Evolutionary conservation across 2,797 vertebrate genomes (phyloP).

Genomic region (Amazona ochrocephala): DNA sequence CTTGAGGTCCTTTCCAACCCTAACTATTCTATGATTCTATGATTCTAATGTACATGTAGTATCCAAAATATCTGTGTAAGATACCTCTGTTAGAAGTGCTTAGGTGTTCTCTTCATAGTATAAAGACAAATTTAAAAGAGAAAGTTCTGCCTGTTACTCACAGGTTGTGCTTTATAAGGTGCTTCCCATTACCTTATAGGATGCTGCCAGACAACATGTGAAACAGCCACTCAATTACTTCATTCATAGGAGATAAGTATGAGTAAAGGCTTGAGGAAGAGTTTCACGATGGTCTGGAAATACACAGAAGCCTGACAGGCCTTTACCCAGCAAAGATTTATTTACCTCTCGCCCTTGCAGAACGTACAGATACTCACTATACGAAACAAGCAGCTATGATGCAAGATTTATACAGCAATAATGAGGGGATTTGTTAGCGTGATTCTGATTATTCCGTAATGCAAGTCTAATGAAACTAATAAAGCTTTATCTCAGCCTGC

Average conservation of each 20-base stretch:
- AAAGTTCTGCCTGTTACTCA: neutral
- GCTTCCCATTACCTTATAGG: neutral
- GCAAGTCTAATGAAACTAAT: slow-evolving; percentile 61
- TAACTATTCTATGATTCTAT: no score
- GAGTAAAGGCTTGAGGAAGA: neutral
- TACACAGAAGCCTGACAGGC: neutral
- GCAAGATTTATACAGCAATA: slow-evolving; percentile 39
- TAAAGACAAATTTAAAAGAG: neutral
- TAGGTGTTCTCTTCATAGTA: neutral
- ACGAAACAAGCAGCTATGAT: neutral
- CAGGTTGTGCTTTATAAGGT: neutral
- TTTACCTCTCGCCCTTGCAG: neutral
- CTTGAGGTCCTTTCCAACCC: no score
- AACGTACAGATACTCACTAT: neutral
- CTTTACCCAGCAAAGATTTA: neutral
- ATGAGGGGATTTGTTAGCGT: slow-evolving; percentile 21
- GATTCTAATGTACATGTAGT: neutral
- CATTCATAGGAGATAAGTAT: neutral
- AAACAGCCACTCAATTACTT: neutral
- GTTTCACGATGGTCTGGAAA: neutral
- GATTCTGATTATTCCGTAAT: slow-evolving; percentile 43
- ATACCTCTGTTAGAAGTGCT: neutral
- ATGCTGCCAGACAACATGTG: neutral
- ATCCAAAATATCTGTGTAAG: neutral
- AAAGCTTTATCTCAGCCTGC: slow-evolving; percentile 46